phyloP scores from a whole-genome alignment of 1,140 invertebrate genomes.

The Atta cephalotes region DNA sequence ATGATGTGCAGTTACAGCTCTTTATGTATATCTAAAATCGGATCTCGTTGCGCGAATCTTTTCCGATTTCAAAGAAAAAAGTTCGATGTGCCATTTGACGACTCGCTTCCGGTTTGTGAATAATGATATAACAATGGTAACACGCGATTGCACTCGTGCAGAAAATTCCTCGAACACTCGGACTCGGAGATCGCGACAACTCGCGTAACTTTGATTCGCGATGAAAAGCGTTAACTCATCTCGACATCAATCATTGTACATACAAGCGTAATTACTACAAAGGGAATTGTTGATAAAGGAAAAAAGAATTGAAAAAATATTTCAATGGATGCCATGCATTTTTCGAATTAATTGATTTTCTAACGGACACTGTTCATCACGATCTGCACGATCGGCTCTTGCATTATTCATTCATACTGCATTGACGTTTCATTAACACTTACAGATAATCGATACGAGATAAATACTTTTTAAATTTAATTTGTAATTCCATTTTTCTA shows the following conservation, averaged over 20 bases:
- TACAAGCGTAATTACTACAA: not conserved
- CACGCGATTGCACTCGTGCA: constrained; percentile 5
- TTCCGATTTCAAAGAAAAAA: not conserved
- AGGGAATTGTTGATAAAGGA: not conserved
- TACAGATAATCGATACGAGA: not conserved
- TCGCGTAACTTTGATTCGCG: not conserved
- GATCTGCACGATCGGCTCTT: not conserved
- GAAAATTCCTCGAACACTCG: not conserved
- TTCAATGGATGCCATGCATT: not conserved
- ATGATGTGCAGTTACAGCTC: not conserved
- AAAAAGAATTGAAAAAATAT: not conserved
- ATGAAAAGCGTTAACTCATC: constrained; percentile 8
- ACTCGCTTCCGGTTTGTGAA: not conserved
- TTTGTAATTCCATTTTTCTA: not conserved
- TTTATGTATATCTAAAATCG: not conserved
- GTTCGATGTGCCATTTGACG: not conserved
- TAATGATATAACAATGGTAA: not conserved
- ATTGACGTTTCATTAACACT: constrained; percentile 2
- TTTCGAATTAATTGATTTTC: not conserved
- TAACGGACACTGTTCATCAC: not conserved
- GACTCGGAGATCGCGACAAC: not conserved
- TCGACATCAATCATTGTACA: constrained; percentile 3
- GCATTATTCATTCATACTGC: not conserved
- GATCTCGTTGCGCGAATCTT: not conserved
- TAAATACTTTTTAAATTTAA: not conserved